Percentiles rank a stretch among this genome's conserved stretches.
These are phyloP conservation scores for Zaprionus nigranus DNA, from an alignment of 1,140 invertebrate genomes.

Conservation along the genomic window DNA sequence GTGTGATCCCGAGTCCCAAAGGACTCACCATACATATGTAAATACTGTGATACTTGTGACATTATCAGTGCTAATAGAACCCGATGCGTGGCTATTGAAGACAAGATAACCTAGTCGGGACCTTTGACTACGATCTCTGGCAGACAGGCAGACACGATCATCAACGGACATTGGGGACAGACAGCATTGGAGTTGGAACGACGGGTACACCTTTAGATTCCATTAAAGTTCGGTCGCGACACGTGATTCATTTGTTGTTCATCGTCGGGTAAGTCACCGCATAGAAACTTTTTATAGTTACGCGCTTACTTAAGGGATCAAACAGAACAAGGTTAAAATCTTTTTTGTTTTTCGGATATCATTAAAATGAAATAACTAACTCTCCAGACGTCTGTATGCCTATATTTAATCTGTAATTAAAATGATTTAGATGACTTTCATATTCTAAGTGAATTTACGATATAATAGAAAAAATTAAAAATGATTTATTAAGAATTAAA, in stretches of 20 bases:
- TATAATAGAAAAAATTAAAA: too few species aligned
- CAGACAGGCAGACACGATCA: constrained; percentile 7
- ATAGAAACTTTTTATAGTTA: background rate
- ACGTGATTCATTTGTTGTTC: constrained; percentile 19
- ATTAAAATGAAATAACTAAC: background rate
- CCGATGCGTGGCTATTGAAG: constrained; percentile 32
- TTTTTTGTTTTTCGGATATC: background rate
- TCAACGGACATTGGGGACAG: background rate
- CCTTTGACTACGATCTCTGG: constrained; percentile 15
- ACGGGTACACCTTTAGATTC: constrained; percentile 14
- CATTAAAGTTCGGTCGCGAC: background rate
- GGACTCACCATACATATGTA: background rate
- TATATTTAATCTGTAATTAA: background rate
- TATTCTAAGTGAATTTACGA: too few species aligned
- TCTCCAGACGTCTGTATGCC: background rate
- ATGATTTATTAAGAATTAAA: too few species aligned
- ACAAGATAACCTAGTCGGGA: constrained; percentile 52
- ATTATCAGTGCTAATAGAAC: constrained; percentile 15
- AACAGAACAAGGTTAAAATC: constrained; percentile 2
- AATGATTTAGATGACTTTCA: too few species aligned
- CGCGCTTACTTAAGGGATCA: background rate
- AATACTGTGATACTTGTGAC: constrained; percentile 8
- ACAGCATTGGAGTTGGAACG: constrained; percentile 29
- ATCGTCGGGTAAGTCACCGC: constrained; percentile 2
- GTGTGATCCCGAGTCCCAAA: background rate